Evolutionary conservation across 1,140 invertebrate species (phyloP).

Genomic region (Drosophila navojoa): DNA sequence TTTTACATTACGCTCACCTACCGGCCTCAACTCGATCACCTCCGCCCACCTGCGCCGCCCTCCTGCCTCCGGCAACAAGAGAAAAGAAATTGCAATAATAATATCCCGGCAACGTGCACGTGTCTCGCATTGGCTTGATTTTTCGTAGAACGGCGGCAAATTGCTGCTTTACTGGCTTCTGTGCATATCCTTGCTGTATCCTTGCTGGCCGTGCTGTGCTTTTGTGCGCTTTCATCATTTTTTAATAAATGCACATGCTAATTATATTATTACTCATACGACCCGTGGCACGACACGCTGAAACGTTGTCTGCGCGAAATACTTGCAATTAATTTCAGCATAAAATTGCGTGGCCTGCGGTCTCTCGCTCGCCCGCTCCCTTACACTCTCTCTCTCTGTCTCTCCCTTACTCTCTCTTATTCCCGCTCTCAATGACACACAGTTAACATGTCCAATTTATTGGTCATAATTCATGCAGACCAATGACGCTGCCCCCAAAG

Average conservation of each 20-base stretch:
- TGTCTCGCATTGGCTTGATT: conserved; percentile 54
- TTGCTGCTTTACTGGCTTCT: conserved; percentile 34
- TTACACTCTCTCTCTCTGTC: too few relatives aligned
- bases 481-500: conserved; percentile 26
- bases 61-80: not conserved
- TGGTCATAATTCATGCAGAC: conserved; percentile 74
- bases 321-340: conserved; percentile 78
- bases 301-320: conserved; percentile 47
- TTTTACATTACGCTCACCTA: conserved; percentile 34
- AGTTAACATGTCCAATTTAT: conserved; percentile 82
- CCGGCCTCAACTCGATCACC: not conserved
- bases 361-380: conserved; percentile 19
- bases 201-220: conserved; percentile 22
- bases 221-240: conserved; percentile 78
- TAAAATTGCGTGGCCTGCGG: conserved; percentile 78
- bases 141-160: conserved; percentile 48
- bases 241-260: conserved; percentile 80
- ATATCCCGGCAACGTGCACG: conserved; percentile 37
- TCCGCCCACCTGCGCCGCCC: not conserved
- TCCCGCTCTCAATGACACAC: conserved; percentile 60
- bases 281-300: conserved; percentile 44
- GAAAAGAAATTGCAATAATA: conserved; percentile 64
- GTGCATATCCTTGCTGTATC: conserved; percentile 12
- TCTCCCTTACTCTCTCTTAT: conserved; percentile 3
- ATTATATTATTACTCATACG: conserved; percentile 81